Evolutionary conservation across 1,140 invertebrate species (phyloP).

Genomic region (Nephila pilipes): DNA sequence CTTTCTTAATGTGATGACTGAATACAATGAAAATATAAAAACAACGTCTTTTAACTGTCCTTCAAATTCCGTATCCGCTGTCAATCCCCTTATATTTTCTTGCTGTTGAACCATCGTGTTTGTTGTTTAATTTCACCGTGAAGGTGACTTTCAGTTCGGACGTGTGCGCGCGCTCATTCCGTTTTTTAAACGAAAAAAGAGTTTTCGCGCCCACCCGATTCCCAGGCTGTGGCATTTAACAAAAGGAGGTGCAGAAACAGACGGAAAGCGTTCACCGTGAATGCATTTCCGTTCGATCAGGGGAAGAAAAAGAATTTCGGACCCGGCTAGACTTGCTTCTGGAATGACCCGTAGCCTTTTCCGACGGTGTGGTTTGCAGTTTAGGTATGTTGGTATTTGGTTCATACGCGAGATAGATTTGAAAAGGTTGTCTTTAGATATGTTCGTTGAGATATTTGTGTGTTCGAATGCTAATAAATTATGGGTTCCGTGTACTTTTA

Average conservation of each 20-base stretch:
- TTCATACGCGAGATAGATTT: too few relatives aligned
- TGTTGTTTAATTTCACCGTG: not conserved
- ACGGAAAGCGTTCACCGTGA: constrained; percentile 2
- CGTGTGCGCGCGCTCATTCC: not conserved
- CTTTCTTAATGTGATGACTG: too few relatives aligned
- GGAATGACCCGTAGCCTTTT: not conserved
- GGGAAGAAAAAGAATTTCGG: not conserved
- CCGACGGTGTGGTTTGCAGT: too few relatives aligned
- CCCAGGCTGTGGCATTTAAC: not conserved
- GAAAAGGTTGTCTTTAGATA: too few relatives aligned
- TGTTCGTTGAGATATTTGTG: too few relatives aligned
- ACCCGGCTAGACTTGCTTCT: not conserved
- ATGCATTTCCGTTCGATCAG: not conserved
- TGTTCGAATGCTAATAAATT: too few relatives aligned
- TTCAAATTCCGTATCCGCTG: not conserved
- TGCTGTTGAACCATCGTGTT: not conserved
- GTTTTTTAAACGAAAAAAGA: not conserved
- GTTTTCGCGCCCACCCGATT: not conserved
- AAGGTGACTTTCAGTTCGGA: not conserved
- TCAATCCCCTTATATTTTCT: not conserved
- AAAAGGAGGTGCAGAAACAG: not conserved
- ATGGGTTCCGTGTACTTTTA: too few relatives aligned
- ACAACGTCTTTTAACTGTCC: not conserved
- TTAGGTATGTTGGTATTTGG: too few relatives aligned
- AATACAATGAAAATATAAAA: too few relatives aligned